Evolutionary conservation across 2,797 vertebrate genomes (phyloP).

Genomic region (Sebastes matsubarae): DNA sequence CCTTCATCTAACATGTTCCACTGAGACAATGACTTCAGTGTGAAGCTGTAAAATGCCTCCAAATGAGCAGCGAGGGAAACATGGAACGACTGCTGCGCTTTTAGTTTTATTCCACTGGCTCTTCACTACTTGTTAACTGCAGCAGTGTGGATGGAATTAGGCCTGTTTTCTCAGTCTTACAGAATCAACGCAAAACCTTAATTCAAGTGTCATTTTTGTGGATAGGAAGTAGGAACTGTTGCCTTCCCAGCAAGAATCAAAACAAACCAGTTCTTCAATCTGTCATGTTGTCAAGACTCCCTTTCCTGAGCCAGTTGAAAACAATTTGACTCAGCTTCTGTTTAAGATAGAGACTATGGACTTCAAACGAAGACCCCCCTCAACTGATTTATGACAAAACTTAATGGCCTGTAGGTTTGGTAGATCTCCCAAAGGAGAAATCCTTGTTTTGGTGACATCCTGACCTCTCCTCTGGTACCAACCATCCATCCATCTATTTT

Average conservation of each 20-base stretch:
- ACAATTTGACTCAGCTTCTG: background rate
- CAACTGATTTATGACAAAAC: background rate
- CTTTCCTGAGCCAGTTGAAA: background rate
- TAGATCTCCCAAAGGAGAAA: constrained; percentile 5
- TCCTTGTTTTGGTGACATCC: constrained; percentile 16
- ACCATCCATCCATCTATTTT: constrained; percentile 18
- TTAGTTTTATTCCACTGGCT: constrained; percentile 31
- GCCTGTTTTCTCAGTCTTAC: constrained; percentile 15
- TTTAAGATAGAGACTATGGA: background rate
- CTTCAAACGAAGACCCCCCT: background rate
- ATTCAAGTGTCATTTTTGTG: background rate
- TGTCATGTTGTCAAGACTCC: background rate
- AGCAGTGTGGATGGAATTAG: constrained; percentile 44
- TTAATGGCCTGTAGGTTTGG: background rate
- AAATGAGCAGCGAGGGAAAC: constrained; percentile 50
- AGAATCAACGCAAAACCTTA: constrained; percentile 11
- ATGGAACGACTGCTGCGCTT: constrained; percentile 2
- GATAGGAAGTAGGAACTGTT: background rate
- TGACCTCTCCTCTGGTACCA: background rate
- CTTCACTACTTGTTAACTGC: constrained; percentile 33
- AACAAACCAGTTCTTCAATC: background rate
- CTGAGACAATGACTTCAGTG: constrained; percentile 42
- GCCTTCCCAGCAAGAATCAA: background rate
- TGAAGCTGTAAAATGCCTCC: constrained; percentile 58
- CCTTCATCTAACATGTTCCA: constrained; percentile 47